Evolutionary conservation across 2,888 invertebrate genomes (phyloP).

Genomic region (Micoletzkya japonica): DNA sequence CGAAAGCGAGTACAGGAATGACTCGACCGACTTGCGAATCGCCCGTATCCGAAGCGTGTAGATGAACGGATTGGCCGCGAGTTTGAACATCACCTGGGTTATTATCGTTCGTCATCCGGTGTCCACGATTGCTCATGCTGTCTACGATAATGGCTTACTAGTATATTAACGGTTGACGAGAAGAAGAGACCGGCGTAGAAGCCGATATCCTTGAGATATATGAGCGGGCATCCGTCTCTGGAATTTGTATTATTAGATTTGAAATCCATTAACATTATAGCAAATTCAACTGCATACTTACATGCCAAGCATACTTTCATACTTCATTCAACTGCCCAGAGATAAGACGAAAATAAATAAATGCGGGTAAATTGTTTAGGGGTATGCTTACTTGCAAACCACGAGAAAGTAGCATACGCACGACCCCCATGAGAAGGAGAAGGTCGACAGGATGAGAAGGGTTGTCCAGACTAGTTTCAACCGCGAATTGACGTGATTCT

Average conservation of each 20-base stretch:
- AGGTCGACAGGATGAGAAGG: slow-evolving; percentile 55
- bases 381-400: slow-evolving; percentile 40
- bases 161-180: slow-evolving; percentile 49
- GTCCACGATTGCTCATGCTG: too few species aligned
- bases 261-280: too few species aligned
- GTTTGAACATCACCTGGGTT: slow-evolving; percentile 58
- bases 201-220: slow-evolving; percentile 46
- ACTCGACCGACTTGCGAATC: slow-evolving; percentile 50
- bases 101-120: neutral
- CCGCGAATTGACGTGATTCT: slow-evolving; percentile 39
- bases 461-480: slow-evolving; percentile 61
- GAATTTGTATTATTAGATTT: too few species aligned
- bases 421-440: slow-evolving; percentile 58
- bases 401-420: slow-evolving; percentile 59
- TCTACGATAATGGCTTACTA: slow-evolving; percentile 40
- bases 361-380: neutral
- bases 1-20: too few species aligned
- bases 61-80: slow-evolving; percentile 61
- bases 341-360: neutral
- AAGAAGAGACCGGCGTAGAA: slow-evolving; percentile 51
- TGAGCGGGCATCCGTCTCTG: slow-evolving; percentile 52
- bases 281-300: too few species aligned
- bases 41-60: slow-evolving; percentile 60
- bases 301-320: too few species aligned
- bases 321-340: too few species aligned